These are phyloP conservation scores for Chymomyza caudatula DNA, from an alignment of 2,888 invertebrate genomes.

Conservation along the genomic window DNA sequence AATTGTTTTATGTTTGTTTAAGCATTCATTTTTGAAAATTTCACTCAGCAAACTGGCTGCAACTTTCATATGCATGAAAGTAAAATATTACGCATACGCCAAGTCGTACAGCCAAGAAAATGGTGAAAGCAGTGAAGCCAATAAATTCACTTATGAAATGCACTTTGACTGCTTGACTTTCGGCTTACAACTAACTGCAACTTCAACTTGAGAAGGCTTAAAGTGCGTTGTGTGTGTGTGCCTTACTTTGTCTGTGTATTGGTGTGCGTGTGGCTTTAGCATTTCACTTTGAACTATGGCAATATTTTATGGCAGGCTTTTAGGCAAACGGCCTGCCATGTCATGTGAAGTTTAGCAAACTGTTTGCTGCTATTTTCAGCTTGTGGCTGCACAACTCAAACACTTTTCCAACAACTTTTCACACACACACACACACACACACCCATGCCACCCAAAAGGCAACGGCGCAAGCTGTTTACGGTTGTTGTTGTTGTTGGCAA, in stretches of 20 bases:
- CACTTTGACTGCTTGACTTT: slow-evolving; percentile 70
- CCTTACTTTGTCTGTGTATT: not conserved
- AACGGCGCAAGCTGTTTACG: not conserved
- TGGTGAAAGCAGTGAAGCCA: slow-evolving; percentile 10
- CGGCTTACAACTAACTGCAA: slow-evolving; percentile 30
- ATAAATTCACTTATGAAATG: slow-evolving; percentile 54
- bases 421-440: slow-evolving; percentile 27
- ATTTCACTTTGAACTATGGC: slow-evolving; percentile 7
- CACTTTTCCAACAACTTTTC: slow-evolving; percentile 53
- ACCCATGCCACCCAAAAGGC: not conserved
- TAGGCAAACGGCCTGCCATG: slow-evolving; percentile 13
- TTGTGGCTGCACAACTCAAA: slow-evolving; percentile 49
- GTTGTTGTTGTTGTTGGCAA: not conserved
- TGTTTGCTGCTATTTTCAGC: slow-evolving; percentile 39
- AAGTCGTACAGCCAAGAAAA: not conserved
- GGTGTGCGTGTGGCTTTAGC: not conserved
- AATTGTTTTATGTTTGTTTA: not conserved
- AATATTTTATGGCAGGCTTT: slow-evolving; percentile 6
- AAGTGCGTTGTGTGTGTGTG: not conserved
- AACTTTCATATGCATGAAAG: not conserved
- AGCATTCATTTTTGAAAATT: not conserved
- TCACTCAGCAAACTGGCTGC: not conserved
- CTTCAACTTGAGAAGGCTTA: slow-evolving; percentile 1
- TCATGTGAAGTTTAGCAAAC: slow-evolving; percentile 54
- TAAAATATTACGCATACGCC: slow-evolving; percentile 48